A percentile compares a stretch with the other conserved stretches of the same genome.
phyloP scores from a whole-genome alignment of 2,113 vertebrate genomes.

The Seriola rivoliana region DNA sequence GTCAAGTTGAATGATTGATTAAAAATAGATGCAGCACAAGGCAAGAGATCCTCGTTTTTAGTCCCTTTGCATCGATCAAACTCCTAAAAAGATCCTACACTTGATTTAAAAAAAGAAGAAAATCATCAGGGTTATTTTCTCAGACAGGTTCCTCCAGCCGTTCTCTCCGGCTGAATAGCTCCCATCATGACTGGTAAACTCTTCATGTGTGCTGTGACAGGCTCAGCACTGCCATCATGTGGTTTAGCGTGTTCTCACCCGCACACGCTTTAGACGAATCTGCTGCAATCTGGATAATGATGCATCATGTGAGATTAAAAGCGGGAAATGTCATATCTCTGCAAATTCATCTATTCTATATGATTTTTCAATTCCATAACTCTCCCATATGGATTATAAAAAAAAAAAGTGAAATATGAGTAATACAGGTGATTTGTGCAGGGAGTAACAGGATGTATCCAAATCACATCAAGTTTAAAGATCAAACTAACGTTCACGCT shows the following conservation, averaged over 20 bases:
- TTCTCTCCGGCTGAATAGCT: background rate
- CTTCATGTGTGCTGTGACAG: background rate
- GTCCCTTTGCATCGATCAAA: too few species aligned
- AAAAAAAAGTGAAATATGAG: background rate
- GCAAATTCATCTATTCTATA: background rate
- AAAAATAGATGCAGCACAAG: too few species aligned
- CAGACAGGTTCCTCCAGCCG: background rate
- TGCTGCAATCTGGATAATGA: background rate
- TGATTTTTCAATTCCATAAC: background rate
- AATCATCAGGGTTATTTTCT: background rate
- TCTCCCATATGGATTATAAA: background rate
- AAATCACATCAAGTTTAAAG: background rate
- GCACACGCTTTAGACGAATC: background rate
- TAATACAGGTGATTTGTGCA: background rate
- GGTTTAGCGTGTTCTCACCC: background rate
- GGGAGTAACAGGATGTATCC: background rate
- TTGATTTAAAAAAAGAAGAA: too few species aligned
- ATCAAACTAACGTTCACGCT: background rate
- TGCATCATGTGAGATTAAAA: background rate
- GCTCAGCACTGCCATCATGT: constrained; percentile 61
- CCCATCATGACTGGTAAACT: background rate
- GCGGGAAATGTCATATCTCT: background rate
- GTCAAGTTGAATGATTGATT: background rate
- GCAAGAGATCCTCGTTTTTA: too few species aligned
- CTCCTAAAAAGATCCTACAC: too few species aligned